These are phyloP conservation scores for Xestobium rufovillosum DNA, from an alignment of 2,888 invertebrate species.

Conservation along the genomic window DNA sequence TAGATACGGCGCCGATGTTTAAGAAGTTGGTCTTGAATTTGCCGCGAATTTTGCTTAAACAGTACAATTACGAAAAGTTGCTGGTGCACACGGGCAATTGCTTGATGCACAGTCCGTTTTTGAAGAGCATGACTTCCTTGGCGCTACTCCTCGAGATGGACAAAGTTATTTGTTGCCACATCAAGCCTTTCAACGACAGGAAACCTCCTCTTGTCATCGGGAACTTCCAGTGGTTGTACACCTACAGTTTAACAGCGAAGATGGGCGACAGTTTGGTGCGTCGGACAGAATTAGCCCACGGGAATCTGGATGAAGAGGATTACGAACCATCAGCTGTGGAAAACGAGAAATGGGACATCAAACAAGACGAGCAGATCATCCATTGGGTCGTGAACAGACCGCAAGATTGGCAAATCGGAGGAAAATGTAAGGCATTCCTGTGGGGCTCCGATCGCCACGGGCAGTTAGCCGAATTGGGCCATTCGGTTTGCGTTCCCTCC, in stretches of 20 bases:
- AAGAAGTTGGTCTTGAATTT: conserved; percentile 43
- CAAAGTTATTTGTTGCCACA: conserved; percentile 45
- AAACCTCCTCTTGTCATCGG: conserved; percentile 33
- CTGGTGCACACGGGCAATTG: conserved; percentile 51
- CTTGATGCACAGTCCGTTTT: conserved; percentile 51
- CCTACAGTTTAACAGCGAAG: conserved; percentile 47
- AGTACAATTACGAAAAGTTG: conserved; percentile 51
- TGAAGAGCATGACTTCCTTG: conserved; percentile 50
- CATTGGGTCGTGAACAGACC: conserved; percentile 53
- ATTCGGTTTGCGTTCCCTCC: conserved; percentile 41
- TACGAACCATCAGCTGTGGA: conserved; percentile 34
- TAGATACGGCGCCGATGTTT: conserved; percentile 50
- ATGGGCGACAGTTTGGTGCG: conserved; percentile 50
- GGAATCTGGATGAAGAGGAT: conserved; percentile 22
- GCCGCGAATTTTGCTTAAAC: conserved; percentile 46
- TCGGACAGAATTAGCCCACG: conserved; percentile 43
- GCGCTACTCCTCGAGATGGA: conserved; percentile 50
- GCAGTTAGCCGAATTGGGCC: conserved; percentile 50
- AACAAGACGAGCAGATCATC: conserved; percentile 55
- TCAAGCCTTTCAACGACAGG: conserved; percentile 45
- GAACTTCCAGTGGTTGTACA: conserved; percentile 54
- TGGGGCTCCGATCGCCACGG: conserved; percentile 60
- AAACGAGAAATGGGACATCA: conserved; percentile 49
- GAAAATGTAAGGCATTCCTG: conserved; percentile 52
- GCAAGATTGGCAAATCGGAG: conserved; percentile 59